Percentiles rank a stretch among this genome's conserved stretches.
Evolutionary conservation across 2,888 invertebrate species (phyloP).

Genomic region (Drosophila borborema): DNA sequence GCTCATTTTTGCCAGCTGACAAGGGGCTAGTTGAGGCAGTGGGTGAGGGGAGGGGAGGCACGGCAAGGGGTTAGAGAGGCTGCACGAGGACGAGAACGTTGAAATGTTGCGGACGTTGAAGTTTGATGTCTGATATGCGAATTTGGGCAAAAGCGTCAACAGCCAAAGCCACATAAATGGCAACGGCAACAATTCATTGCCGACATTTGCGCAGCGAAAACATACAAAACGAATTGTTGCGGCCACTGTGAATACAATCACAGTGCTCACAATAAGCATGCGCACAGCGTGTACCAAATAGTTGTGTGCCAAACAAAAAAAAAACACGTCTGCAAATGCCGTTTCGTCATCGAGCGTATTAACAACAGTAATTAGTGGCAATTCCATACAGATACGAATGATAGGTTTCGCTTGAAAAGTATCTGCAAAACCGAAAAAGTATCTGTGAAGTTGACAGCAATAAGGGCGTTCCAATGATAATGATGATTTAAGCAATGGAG

Average conservation of each 20-base stretch:
- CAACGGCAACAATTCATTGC: conserved; percentile 56
- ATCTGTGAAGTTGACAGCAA: neutral
- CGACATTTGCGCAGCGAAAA: conserved; percentile 31
- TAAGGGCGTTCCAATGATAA: neutral
- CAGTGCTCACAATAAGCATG: conserved; percentile 10
- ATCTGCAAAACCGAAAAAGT: neutral
- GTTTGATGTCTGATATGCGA: conserved; percentile 75
- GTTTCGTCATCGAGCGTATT: conserved; percentile 24
- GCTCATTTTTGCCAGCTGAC: conserved; percentile 60
- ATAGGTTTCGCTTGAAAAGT: neutral
- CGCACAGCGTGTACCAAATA: conserved; percentile 6
- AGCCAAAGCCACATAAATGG: conserved; percentile 53
- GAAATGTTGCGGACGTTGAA: conserved; percentile 74
- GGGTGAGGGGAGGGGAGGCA: neutral
- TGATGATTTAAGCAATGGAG: too few relatives aligned
- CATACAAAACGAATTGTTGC: conserved; percentile 13
- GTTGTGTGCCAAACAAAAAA: conserved; percentile 14
- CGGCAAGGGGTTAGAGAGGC: too few relatives aligned
- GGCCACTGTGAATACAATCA: conserved; percentile 13
- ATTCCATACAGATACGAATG: neutral
- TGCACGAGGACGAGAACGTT: conserved; percentile 43
- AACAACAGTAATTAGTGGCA: conserved; percentile 9
- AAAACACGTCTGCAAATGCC: conserved; percentile 12
- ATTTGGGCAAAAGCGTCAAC: conserved; percentile 75
- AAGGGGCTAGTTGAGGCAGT: neutral